Evolutionary conservation across 2,797 vertebrate species (phyloP).

Genomic region (Acomys russatus): DNA sequence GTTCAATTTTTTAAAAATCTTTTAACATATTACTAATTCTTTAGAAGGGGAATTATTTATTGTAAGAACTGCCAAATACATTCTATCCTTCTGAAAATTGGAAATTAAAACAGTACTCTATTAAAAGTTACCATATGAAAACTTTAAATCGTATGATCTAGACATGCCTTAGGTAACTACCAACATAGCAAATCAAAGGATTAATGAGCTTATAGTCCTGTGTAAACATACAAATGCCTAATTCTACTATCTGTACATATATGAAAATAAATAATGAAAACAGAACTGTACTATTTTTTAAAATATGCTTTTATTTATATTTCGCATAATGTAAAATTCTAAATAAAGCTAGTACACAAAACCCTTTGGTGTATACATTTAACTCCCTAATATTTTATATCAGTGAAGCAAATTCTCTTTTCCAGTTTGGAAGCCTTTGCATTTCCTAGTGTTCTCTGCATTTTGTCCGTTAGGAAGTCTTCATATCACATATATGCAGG

Average conservation of each 20-base stretch:
- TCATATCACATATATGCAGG: conserved; percentile 67
- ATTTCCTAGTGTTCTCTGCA: conserved; percentile 83
- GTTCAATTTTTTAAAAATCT: neutral
- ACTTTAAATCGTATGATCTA: conserved; percentile 82
- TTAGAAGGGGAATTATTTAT: conserved; percentile 80
- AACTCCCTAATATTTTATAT: conserved; percentile 85
- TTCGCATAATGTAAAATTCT: conserved; percentile 90
- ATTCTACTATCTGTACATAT: conserved; percentile 88
- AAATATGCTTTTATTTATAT: conserved; percentile 90
- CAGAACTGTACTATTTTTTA: conserved; percentile 90
- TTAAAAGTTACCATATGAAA: conserved; percentile 82
- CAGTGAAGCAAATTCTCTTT: conserved; percentile 77
- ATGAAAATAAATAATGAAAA: conserved; percentile 90
- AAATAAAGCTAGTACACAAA: conserved; percentile 86
- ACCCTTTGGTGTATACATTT: conserved; percentile 85
- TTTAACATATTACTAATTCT: conserved; percentile 77
- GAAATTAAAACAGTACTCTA: conserved; percentile 73
- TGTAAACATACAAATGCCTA: conserved; percentile 88
- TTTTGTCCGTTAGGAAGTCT: conserved; percentile 75
- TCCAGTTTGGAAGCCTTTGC: conserved; percentile 85
- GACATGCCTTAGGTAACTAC: conserved; percentile 80
- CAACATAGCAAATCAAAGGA: conserved; percentile 85
- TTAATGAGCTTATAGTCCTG: conserved; percentile 85
- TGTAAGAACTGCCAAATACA: conserved; percentile 84
- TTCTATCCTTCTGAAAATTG: conserved; percentile 80